These are phyloP conservation scores for Nothocercus nigrocapillus DNA, from an alignment of 2,113 vertebrate genomes.

Conservation along the genomic window DNA sequence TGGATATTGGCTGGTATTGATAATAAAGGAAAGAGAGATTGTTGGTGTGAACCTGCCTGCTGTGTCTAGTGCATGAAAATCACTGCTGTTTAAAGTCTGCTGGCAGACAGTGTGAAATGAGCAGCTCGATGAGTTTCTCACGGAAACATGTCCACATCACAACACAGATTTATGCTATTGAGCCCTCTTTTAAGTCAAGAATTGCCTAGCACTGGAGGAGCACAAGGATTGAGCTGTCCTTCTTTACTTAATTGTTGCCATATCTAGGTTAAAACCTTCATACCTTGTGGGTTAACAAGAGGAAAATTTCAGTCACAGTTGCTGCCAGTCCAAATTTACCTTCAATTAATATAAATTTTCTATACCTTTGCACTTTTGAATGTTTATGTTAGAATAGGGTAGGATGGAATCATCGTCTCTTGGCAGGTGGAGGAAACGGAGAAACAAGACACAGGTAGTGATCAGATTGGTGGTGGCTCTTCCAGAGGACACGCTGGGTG, in stretches of 20 bases:
- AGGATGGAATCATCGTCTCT: not conserved
- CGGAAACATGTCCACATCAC: not conserved
- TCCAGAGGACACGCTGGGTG: not conserved
- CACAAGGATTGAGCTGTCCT: not conserved
- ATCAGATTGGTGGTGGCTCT: not conserved
- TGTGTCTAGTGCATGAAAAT: not conserved
- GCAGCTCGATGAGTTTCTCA: not conserved
- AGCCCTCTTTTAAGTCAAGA: not conserved
- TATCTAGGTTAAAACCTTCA: not conserved
- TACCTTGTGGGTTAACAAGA: not conserved
- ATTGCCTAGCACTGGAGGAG: not conserved
- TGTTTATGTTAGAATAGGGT: not conserved
- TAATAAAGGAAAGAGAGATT: not conserved
- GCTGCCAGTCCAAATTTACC: not conserved
- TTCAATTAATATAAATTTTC: not conserved
- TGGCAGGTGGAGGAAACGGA: not conserved
- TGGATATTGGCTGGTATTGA: not conserved
- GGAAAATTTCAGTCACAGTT: not conserved
- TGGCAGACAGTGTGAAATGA: not conserved
- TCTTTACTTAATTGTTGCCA: not conserved
- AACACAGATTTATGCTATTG: not conserved
- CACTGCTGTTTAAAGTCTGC: not conserved
- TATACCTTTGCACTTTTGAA: not conserved
- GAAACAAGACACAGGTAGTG: not conserved
- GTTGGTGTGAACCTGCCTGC: not conserved